phyloP scores from a whole-genome alignment of 2,797 vertebrate species.

The Enteromius viviparus region DNA sequence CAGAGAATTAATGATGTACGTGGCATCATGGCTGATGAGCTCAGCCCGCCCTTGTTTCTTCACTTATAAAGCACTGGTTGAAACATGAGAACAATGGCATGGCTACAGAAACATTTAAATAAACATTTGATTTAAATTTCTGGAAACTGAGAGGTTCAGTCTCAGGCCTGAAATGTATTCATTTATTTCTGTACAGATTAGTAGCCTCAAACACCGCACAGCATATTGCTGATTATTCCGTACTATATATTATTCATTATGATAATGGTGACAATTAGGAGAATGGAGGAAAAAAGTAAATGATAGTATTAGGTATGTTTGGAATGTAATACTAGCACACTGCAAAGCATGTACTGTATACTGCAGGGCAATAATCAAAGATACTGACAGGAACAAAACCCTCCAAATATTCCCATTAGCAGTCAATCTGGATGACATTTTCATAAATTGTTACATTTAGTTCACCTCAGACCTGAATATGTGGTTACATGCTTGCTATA shows the following conservation, averaged over 20 bases:
- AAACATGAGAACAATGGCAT: background rate
- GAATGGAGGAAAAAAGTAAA: background rate
- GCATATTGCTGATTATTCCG: background rate
- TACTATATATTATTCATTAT: constrained; percentile 10
- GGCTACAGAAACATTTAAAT: background rate
- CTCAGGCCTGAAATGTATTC: background rate
- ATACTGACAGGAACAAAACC: constrained; percentile 5
- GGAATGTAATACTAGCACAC: constrained; percentile 5
- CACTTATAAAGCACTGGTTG: background rate
- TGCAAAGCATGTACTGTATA: background rate
- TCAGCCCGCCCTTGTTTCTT: background rate
- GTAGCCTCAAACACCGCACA: background rate
- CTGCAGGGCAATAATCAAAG: background rate
- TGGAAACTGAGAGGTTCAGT: background rate
- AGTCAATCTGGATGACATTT: constrained; percentile 4
- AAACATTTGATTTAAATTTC: constrained; percentile 1
- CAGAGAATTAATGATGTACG: constrained; percentile 4
- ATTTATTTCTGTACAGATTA: background rate
- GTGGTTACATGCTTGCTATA: background rate
- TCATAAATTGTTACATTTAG: background rate
- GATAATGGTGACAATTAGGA: constrained; percentile 2
- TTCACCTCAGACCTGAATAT: background rate
- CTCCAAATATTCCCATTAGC: background rate
- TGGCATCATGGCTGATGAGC: background rate
- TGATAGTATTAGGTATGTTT: background rate